Conservation (phyloP, 1,140 invertebrate genomes). For the Ooceraea biroi region DNA sequence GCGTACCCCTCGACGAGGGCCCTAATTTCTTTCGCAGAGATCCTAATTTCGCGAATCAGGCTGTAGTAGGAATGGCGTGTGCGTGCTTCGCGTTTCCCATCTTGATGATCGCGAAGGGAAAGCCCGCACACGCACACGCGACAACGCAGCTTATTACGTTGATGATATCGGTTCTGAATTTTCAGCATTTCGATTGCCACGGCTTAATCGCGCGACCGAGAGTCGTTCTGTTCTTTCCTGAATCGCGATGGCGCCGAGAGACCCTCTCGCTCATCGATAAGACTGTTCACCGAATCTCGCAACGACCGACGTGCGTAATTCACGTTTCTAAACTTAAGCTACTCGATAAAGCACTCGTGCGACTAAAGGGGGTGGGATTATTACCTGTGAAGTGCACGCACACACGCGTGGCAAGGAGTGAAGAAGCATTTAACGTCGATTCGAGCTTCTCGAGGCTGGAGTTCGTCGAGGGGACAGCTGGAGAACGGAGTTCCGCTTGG, state of each 20-base stretch:
- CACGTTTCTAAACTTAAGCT: conserved; percentile 56
- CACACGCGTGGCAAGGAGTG: conserved; percentile 12
- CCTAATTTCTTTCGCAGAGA: neutral
- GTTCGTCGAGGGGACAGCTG: neutral
- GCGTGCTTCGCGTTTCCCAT: too few species aligned
- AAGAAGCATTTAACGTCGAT: neutral
- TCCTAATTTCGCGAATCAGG: neutral
- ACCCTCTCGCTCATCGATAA: conserved; percentile 54
- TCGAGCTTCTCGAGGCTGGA: neutral
- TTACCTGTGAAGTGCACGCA: conserved; percentile 5
- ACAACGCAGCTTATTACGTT: neutral
- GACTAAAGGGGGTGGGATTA: neutral
- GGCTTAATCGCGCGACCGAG: conserved; percentile 10
- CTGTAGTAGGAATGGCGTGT: too few species aligned
- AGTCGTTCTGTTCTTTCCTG: conserved; percentile 43
- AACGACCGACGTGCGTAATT: conserved; percentile 58
- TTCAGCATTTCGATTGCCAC: neutral
- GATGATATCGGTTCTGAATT: too few species aligned
- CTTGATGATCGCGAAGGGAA: too few species aligned
- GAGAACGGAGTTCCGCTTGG: neutral
- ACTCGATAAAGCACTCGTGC: conserved; percentile 19
- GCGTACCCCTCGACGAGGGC: too few species aligned
- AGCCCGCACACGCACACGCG: neutral
- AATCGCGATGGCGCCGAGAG: conserved; percentile 56
- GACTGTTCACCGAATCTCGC: conserved; percentile 57